phyloP scores from a whole-genome alignment of 2,888 invertebrate genomes.

The Antitype chi region DNA sequence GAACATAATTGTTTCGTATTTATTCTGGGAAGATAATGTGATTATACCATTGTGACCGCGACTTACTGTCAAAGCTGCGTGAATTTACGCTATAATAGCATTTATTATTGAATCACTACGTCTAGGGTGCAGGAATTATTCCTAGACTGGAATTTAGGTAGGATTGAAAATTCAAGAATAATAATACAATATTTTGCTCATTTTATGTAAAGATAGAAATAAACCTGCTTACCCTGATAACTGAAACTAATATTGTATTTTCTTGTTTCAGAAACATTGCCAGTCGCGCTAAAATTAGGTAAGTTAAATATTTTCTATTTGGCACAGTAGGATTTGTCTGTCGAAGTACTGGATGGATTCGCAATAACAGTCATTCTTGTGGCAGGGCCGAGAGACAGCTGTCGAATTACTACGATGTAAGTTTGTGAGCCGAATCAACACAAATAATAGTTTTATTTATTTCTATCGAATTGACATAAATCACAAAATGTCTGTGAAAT shows the following conservation, averaged over 20 bases:
- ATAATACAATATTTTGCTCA: neutral
- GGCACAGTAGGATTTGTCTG: neutral
- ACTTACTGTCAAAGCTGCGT: neutral
- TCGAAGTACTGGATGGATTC: neutral
- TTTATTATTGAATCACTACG: neutral
- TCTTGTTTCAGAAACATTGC: conserved; percentile 57
- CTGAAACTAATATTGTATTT: conserved; percentile 8
- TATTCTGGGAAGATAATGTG: conserved; percentile 17
- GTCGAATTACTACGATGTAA: neutral
- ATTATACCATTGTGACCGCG: conserved; percentile 30
- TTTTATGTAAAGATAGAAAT: neutral
- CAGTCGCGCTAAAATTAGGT: conserved; percentile 52
- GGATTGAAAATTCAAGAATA: too few species aligned
- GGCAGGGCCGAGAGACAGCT: neutral
- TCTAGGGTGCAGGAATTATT: neutral
- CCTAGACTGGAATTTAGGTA: neutral
- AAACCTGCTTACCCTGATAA: neutral
- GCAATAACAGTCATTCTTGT: conserved; percentile 24
- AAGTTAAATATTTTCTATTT: conserved; percentile 21
- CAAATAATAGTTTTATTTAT: neutral
- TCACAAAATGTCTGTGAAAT: too few species aligned
- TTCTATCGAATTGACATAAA: neutral
- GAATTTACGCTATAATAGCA: conserved; percentile 19
- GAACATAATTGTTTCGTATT: conserved; percentile 39
- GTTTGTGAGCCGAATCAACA: neutral